A percentile compares a stretch with the other conserved stretches of the same genome.
Evolutionary conservation across 2,888 invertebrate species (phyloP).

Genomic region (Archaeoteleia sp.): DNA sequence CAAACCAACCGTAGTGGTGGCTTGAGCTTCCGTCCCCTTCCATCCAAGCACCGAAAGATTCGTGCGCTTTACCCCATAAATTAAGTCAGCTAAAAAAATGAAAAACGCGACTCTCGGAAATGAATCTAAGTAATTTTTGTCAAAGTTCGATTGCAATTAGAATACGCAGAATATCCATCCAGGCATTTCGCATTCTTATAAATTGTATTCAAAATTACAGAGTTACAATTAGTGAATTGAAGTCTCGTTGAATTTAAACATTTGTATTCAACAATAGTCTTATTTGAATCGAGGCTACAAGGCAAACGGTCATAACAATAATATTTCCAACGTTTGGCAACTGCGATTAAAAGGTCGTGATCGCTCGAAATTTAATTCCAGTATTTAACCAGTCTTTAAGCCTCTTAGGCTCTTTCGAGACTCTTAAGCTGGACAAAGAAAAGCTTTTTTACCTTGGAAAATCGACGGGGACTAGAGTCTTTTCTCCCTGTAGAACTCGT

Average conservation of each 20-base stretch:
- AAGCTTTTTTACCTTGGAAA: conserved; percentile 60
- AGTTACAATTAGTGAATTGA: too few species aligned
- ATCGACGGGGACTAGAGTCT: conserved; percentile 22
- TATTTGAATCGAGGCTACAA: conserved; percentile 4
- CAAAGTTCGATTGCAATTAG: too few species aligned
- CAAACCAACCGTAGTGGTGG: conserved; percentile 43
- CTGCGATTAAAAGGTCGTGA: conserved; percentile 49
- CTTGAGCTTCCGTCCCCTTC: conserved; percentile 22
- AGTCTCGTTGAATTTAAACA: too few species aligned
- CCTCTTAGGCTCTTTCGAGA: conserved; percentile 71
- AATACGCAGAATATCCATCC: too few species aligned
- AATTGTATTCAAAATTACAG: too few species aligned
- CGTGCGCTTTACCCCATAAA: conserved; percentile 29
- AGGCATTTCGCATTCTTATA: too few species aligned
- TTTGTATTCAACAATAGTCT: too few species aligned
- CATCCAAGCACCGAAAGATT: conserved; percentile 33
- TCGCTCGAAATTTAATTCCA: conserved; percentile 51
- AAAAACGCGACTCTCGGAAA: conserved; percentile 7
- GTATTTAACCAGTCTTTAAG: conserved; percentile 65
- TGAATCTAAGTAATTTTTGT: conserved; percentile 3
- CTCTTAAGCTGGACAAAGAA: conserved; percentile 72
- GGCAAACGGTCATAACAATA: conserved; percentile 29
- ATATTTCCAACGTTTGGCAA: conserved; percentile 14
- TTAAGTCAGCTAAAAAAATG: conserved; percentile 24
- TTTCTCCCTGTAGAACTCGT: conserved; percentile 29